Evolutionary conservation across 1,140 invertebrate genomes (phyloP).

Genomic region (Ceratina calcarata): DNA sequence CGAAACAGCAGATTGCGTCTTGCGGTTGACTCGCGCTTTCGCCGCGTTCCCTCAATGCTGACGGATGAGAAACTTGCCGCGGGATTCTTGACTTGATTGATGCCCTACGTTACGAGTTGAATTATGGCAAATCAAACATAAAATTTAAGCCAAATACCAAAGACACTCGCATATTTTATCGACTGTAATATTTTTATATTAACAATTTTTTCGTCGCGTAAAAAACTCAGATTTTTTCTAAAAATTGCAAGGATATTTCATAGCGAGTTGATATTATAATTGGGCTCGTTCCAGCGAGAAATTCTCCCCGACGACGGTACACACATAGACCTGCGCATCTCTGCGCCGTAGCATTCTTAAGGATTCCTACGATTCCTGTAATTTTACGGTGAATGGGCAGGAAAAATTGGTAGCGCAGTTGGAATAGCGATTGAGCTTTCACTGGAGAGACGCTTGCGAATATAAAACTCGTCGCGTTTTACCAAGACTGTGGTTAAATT

Average conservation of each 20-base stretch:
- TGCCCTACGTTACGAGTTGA: no score
- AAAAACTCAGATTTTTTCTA: no score
- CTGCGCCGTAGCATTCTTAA: background rate
- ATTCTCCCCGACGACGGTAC: background rate
- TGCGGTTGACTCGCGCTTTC: background rate
- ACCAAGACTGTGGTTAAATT: no score
- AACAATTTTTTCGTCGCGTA: no score
- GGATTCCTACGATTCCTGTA: background rate
- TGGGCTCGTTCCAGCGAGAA: slow-evolving; percentile 21
- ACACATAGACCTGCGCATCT: no score
- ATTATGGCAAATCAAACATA: no score
- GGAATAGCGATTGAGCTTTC: slow-evolving; percentile 13
- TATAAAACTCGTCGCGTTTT: no score
- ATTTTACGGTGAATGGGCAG: slow-evolving; percentile 63
- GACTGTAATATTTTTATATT: no score
- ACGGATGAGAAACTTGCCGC: background rate
- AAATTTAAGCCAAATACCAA: no score
- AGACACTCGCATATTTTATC: no score
- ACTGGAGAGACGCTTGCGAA: background rate
- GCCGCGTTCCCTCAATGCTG: no score
- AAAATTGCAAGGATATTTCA: slow-evolving; percentile 20
- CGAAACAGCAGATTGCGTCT: background rate
- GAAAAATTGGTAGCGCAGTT: slow-evolving; percentile 61
- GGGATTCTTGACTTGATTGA: background rate
- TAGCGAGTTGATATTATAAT: slow-evolving; percentile 41